Percentiles rank a stretch among this genome's conserved stretches.
Evolutionary conservation across 2,113 vertebrate genomes (phyloP).

Genomic region (Oryzias woworae): DNA sequence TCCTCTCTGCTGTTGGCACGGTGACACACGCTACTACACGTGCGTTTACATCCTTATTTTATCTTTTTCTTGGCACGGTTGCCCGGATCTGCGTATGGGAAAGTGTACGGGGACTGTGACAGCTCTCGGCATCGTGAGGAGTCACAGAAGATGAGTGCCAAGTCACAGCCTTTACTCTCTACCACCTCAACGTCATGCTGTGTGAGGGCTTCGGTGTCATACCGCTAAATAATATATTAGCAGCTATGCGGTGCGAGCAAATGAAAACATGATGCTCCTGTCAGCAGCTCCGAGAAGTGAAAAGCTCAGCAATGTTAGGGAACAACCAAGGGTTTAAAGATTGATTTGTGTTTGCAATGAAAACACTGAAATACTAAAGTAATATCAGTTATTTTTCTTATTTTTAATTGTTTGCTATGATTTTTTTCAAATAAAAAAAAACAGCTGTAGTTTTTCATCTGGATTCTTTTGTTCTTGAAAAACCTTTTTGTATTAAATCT

Average conservation of each 20-base stretch:
- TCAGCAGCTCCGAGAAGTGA: slow-evolving; percentile 15
- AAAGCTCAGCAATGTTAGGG: slow-evolving; percentile 14
- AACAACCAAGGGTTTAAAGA: slow-evolving; percentile 8
- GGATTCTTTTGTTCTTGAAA: too few relatives aligned
- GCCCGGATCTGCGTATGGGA: background rate
- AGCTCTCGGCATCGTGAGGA: slow-evolving; percentile 48
- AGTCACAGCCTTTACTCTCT: slow-evolving; percentile 38
- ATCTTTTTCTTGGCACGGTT: background rate
- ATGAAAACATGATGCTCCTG: slow-evolving; percentile 37
- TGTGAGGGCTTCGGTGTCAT: slow-evolving; percentile 37
- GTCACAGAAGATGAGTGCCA: slow-evolving; percentile 42
- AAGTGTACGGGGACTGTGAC: slow-evolving; percentile 33
- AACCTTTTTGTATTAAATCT: too few relatives aligned
- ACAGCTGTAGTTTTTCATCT: too few relatives aligned
- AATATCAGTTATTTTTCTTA: too few relatives aligned
- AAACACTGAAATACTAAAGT: too few relatives aligned
- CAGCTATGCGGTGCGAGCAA: slow-evolving; percentile 19
- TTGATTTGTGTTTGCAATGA: too few relatives aligned
- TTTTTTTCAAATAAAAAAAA: too few relatives aligned
- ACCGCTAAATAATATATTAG: slow-evolving; percentile 36
- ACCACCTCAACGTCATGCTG: slow-evolving; percentile 42
- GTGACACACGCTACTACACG: slow-evolving; percentile 21
- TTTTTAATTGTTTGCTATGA: too few relatives aligned
- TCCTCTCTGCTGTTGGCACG: slow-evolving; percentile 37
- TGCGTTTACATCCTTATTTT: background rate